Base-by-base conservation (phyloP, 1,140 invertebrate species). In the Oedothorax gibbosus region DNA sequence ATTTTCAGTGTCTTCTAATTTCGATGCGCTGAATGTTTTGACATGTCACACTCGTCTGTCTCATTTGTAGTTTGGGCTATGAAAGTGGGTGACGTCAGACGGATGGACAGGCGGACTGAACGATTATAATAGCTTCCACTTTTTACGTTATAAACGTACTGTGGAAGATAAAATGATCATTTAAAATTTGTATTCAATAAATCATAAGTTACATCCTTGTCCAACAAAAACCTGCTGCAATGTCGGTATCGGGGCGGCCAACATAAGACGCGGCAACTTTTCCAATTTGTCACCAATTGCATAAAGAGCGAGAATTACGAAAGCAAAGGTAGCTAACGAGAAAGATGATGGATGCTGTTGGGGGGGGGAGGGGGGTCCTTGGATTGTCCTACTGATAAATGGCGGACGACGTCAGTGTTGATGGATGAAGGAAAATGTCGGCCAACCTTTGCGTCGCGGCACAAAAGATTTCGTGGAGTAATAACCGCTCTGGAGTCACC, bases 281-380 rank as follows among this genome's bases (percentile, higher is more conserved):
- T 66, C 62, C 77, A 68, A 79, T 79, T 79, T 79, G 77, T 79
- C 77, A 79, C 77, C 77, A 68, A 79, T 79, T 79, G 77, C 51
- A 79, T 68, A 79, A 68, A 79, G 64, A 54, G 57, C 14, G 50
- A 68, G 35, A 62, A 79, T 68, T 79, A 35, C 62, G 35, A 35
- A 53, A 12, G 62, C 20, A 15, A 12, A 53, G 64, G 62, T 35
- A 60, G 60, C 50, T 68, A 77, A 77, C 75, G 75, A 77, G 57
- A 64, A 65, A 21, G 6, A 49, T 56, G 77, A 79, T 79, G 62
- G 77, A 79, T 68, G 77, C 56, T 14, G 21, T 50, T 35, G 35
- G 35, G 53, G 20, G 69, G 60, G 21, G 9, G 1, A 5, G 35
- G 53, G 20, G 69, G 60, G 60, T 75, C 53, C 72, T 35, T 57